Base-by-base conservation (phyloP, 2,888 invertebrate species). In the Augiades crinisus region DNA sequence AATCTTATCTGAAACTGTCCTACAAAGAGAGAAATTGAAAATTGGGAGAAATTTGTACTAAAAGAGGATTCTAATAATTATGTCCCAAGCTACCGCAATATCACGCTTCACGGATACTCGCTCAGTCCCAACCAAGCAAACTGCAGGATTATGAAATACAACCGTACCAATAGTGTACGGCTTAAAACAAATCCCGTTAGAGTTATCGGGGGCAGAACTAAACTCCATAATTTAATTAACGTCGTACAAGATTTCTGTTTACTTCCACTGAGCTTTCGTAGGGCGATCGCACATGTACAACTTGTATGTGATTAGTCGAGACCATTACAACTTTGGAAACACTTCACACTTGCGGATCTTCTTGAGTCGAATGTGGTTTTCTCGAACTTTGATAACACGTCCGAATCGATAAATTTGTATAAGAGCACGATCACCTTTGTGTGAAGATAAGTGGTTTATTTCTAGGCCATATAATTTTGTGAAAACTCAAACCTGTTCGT, bases 151-250 rank as follows among this genome's bases (percentile, higher is more conserved):
- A 33, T 33, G 33, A 27, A 19, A 27, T 27, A 27, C 17, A 6
- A 10, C 17, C n/a, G 10, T 6, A 17, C 17, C 17, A 19, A 19
- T 36, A n/a, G 10, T n/a, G 30, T 46, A 53, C 41, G 55, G 59
- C 61, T 61, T 58, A 60, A 55, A 56, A 49, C 55, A 77, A 27
- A 80, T 80, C 80, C 78, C 69, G 74, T 80, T 80, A 81, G 62
- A 63, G 67, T 66, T 76, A 82, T 80, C 75, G 76, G 71, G 79
- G 78, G 70, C 80, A 73, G 64, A 68, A 72, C 72, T 72, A 69
- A 73, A 72, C 73, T 69, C 72, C 40, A 63, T 82, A 82, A 83
- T 82, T 79, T 65, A 82, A 83, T 83, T 82, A 82, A 61, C 68
- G 65, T 61, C 68, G 21, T 14, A 54, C 58, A 57, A 54, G 61